These are phyloP conservation scores for Tenebrosternarchus preto DNA, from an alignment of 2,113 vertebrate genomes.

Conservation along the genomic window DNA sequence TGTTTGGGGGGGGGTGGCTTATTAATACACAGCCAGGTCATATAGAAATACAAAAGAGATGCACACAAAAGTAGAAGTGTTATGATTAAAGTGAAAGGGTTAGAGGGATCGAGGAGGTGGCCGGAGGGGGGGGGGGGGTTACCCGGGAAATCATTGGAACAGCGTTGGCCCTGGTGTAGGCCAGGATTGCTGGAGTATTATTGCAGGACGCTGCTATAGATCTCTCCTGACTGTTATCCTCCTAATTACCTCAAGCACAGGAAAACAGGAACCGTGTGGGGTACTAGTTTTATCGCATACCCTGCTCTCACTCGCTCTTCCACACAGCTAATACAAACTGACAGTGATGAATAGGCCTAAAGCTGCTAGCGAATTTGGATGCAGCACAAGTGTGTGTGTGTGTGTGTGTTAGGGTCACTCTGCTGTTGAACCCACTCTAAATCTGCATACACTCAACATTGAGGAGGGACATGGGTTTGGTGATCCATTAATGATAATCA, in stretches of 20 bases:
- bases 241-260: slow-evolving; percentile 19
- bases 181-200: not conserved
- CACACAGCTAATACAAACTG: slow-evolving; percentile 48
- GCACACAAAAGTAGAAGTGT: not conserved
- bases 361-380: slow-evolving; percentile 41
- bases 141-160: not conserved
- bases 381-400: slow-evolving; percentile 26
- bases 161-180: not conserved
- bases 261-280: not conserved
- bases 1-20: not conserved
- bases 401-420: slow-evolving; percentile 20
- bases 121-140: not conserved
- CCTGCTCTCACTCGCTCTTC: slow-evolving; percentile 4
- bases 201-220: slow-evolving; percentile 3
- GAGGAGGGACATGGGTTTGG: slow-evolving; percentile 3
- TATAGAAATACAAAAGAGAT: no score
- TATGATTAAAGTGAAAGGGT: not conserved
- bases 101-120: no score
- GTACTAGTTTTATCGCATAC: not conserved
- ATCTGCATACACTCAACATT: slow-evolving; percentile 52
- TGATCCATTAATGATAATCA: slow-evolving; percentile 55
- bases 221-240: not conserved
- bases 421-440: slow-evolving; percentile 24
- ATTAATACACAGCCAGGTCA: not conserved
- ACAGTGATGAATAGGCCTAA: slow-evolving; percentile 57